Percentiles rank a stretch among this genome's conserved stretches.
Evolutionary conservation across 2,888 invertebrate genomes (phyloP).

Genomic region (Cheilosia grossa): DNA sequence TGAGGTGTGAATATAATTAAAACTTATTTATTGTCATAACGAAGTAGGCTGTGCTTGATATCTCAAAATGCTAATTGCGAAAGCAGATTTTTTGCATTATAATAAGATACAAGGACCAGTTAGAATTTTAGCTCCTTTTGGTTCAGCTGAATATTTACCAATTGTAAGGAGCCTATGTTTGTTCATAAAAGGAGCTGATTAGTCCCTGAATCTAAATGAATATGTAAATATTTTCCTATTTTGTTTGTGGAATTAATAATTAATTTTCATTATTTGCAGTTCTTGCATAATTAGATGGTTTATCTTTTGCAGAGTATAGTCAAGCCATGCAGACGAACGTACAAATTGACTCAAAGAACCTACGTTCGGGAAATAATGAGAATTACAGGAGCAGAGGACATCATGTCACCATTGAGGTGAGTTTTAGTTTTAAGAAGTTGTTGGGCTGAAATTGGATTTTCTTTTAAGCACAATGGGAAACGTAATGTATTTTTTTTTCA

Average conservation of each 20-base stretch:
- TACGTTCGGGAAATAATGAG: slow-evolving; percentile 87
- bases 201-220: neutral
- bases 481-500: too few species aligned
- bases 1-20: neutral
- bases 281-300: neutral
- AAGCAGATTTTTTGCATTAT: neutral
- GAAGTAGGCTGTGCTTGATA: neutral
- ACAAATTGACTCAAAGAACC: slow-evolving; percentile 88
- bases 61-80: neutral
- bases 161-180: neutral
- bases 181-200: neutral
- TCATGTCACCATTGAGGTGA: slow-evolving; percentile 83
- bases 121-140: neutral
- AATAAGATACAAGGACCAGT: neutral
- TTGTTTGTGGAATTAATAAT: neutral
- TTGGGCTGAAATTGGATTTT: neutral
- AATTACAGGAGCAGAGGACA: slow-evolving; percentile 84
- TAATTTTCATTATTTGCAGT: slow-evolving; percentile 2
- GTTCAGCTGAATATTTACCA: slow-evolving; percentile 5
- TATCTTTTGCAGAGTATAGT: slow-evolving; percentile 37
- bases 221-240: neutral
- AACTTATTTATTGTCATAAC: neutral
- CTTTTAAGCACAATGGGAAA: too few species aligned
- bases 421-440: slow-evolving; percentile 72
- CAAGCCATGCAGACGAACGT: slow-evolving; percentile 89